These are phyloP conservation scores for Scaptodrosophila lebanonensis DNA, from an alignment of 1,140 invertebrate species.

Conservation along the genomic window DNA sequence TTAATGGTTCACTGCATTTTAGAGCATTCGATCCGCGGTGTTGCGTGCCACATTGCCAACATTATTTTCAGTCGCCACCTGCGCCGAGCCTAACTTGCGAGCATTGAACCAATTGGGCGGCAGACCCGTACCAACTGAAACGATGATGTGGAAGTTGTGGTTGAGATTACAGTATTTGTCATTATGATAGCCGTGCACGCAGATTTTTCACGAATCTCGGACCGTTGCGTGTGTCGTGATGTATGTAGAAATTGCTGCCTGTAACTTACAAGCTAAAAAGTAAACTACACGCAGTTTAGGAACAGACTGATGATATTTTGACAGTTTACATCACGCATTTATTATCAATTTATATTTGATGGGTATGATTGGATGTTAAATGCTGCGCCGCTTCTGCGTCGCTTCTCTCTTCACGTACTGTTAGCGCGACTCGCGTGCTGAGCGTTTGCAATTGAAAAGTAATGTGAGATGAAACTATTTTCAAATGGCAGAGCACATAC, in stretches of 20 bases:
- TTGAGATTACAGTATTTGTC: too few species aligned
- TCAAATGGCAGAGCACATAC: conserved; percentile 12
- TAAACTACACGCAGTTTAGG: neutral
- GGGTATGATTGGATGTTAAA: conserved; percentile 50
- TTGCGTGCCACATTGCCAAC: conserved; percentile 58
- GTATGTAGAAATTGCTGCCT: too few species aligned
- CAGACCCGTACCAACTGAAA: conserved; percentile 66
- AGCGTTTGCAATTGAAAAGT: conserved; percentile 16
- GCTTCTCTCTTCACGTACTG: conserved; percentile 11
- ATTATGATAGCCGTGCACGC: neutral
- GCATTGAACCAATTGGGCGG: conserved; percentile 57
- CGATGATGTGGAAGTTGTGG: conserved; percentile 28
- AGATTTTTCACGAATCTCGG: conserved; percentile 21
- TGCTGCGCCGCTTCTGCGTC: conserved; percentile 42
- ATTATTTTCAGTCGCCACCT: conserved; percentile 19
- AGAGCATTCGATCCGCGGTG: conserved; percentile 57
- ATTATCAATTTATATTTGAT: conserved; percentile 50
- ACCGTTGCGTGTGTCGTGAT: too few species aligned
- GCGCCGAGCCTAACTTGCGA: conserved; percentile 33
- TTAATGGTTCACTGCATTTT: neutral
- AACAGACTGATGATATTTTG: conserved; percentile 20
- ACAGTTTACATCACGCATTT: conserved; percentile 59
- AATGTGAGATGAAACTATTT: conserved; percentile 56
- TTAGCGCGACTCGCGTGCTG: conserved; percentile 1
- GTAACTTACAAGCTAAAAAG: conserved; percentile 5